Evolutionary conservation across 2,797 vertebrate genomes (phyloP).

Genomic region (Sebastes hubbsi): DNA sequence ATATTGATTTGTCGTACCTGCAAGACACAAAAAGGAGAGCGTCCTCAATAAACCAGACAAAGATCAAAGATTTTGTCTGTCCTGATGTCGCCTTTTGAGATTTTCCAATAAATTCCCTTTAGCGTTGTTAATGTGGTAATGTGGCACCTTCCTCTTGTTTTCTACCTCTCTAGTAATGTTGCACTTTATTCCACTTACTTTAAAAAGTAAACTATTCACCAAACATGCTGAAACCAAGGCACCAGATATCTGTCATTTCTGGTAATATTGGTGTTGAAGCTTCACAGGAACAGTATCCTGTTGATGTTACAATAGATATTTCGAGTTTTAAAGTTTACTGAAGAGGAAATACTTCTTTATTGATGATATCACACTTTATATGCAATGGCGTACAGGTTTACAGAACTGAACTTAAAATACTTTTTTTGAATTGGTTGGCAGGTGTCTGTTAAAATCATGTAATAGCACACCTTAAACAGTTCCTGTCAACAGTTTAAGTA

Average conservation of each 20-base stretch:
- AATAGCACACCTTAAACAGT: background rate
- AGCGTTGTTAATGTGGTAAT: background rate
- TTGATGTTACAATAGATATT: background rate
- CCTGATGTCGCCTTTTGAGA: slow-evolving; percentile 1
- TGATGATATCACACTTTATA: no score
- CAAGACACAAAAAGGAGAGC: background rate
- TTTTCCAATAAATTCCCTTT: slow-evolving; percentile 26
- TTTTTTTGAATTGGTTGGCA: no score
- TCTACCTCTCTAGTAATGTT: background rate
- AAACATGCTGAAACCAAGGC: background rate
- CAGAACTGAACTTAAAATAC: no score
- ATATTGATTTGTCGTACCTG: slow-evolving; percentile 43
- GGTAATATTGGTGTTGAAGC: background rate
- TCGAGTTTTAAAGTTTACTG: no score
- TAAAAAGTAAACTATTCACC: background rate
- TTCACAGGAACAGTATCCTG: background rate
- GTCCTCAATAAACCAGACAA: slow-evolving; percentile 39
- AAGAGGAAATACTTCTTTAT: no score
- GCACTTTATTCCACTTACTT: background rate
- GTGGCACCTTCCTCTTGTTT: background rate
- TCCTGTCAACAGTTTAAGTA: no score
- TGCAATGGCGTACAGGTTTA: no score
- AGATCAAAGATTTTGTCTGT: slow-evolving; percentile 48
- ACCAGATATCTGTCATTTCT: background rate
- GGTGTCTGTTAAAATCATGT: no score